A percentile compares a stretch with the other conserved stretches of the same genome.
Evolutionary conservation across 2,113 vertebrate genomes (phyloP).

Genomic region (Cyprinodon tularosa): DNA sequence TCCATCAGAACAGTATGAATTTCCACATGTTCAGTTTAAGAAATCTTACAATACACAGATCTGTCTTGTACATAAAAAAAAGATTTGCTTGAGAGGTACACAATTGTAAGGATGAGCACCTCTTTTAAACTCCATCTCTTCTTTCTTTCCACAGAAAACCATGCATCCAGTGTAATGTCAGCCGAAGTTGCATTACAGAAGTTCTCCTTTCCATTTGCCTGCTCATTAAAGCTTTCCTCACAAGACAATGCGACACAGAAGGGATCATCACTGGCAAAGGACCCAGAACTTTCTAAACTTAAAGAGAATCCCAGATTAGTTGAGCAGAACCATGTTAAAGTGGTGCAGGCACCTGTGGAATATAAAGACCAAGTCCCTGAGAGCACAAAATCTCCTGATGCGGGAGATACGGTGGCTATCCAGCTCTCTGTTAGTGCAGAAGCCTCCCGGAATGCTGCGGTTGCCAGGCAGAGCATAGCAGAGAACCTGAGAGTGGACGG

Average conservation of each 20-base stretch:
- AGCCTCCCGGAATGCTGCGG: constrained; percentile 17
- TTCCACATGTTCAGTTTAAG: not conserved
- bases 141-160: constrained; percentile 43
- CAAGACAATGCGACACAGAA: constrained; percentile 42
- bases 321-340: not conserved
- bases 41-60: not conserved
- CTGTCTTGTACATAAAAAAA: too few species aligned
- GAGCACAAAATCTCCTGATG: constrained; percentile 6
- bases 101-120: not conserved
- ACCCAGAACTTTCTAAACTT: constrained; percentile 16
- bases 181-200: constrained; percentile 69
- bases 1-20: not conserved
- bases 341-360: constrained; percentile 9
- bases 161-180: constrained; percentile 69
- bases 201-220: constrained; percentile 72
- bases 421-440: constrained; percentile 1
- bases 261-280: constrained; percentile 50
- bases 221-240: constrained; percentile 26
- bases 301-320: constrained; percentile 24
- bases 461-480: constrained; percentile 48
- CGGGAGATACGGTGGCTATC: not conserved
- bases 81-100: not conserved
- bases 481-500: constrained; percentile 66
- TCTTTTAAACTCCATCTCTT: constrained; percentile 7
- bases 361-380: constrained; percentile 22